These are phyloP conservation scores for Eleutherodactylus coqui DNA, from an alignment of 2,797 vertebrate species.

Conservation along the genomic window DNA sequence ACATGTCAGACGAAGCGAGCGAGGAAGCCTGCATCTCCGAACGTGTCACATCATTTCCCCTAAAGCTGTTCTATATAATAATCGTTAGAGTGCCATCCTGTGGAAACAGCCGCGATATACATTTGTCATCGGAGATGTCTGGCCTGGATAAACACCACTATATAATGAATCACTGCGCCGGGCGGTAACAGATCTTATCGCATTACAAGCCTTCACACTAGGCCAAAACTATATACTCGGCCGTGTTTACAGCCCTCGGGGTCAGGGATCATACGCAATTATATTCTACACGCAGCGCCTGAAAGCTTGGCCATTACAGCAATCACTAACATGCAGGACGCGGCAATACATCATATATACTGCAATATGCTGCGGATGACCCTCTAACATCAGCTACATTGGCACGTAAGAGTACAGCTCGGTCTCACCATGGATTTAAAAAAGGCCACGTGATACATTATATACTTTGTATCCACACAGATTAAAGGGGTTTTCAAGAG, in stretches of 20 bases:
- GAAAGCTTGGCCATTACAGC: not conserved
- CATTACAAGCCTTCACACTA: not conserved
- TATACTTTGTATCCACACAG: no score
- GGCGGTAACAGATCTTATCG: not conserved
- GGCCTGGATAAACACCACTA: not conserved
- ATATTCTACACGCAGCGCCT: not conserved
- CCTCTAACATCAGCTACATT: no score
- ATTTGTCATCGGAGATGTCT: not conserved
- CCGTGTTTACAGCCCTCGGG: not conserved
- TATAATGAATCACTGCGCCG: not conserved
- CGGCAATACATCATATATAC: not conserved
- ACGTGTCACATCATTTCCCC: slow-evolving; percentile 17
- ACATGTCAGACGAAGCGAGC: not conserved
- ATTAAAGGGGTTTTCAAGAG: no score
- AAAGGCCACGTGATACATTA: no score
- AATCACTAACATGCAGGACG: not conserved
- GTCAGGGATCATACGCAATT: not conserved
- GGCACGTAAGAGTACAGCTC: no score
- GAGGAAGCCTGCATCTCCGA: slow-evolving; percentile 2
- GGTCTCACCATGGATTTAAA: no score
- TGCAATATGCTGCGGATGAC: not conserved
- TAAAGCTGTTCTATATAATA: slow-evolving; percentile 44
- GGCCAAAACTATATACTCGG: not conserved
- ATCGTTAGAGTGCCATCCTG: slow-evolving; percentile 80
- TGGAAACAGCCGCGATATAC: slow-evolving; percentile 68